phyloP scores from a whole-genome alignment of 2,888 invertebrate species.

The Palloptera scutellata region DNA sequence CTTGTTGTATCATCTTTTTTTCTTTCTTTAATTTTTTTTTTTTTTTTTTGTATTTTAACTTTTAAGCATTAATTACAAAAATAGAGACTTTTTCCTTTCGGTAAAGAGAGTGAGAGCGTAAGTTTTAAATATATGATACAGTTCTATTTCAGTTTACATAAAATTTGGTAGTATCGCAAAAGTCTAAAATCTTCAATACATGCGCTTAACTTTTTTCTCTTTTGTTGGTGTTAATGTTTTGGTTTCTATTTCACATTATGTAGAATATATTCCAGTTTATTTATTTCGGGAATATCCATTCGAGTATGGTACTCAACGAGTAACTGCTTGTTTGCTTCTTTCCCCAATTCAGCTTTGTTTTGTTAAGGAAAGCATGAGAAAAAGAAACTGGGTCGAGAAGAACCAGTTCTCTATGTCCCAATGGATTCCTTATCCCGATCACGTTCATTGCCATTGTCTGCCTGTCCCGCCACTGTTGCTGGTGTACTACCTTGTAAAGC shows the following conservation, averaged over 20 bases:
- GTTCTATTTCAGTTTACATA: too few relatives aligned
- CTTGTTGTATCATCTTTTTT: too few relatives aligned
- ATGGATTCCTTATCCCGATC: constrained; percentile 58
- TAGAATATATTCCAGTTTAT: too few relatives aligned
- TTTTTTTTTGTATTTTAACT: too few relatives aligned
- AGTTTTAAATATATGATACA: too few relatives aligned
- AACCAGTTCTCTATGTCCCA: constrained; percentile 61
- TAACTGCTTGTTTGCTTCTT: constrained; percentile 9
- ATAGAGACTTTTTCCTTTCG: too few relatives aligned
- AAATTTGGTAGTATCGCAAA: too few relatives aligned
- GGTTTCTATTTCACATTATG: neutral
- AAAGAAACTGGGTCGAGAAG: constrained; percentile 64
- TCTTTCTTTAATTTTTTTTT: too few relatives aligned
- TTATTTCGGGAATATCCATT: too few relatives aligned
- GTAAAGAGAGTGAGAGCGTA: too few relatives aligned
- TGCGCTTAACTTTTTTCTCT: constrained; percentile 2
- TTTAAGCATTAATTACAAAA: too few relatives aligned
- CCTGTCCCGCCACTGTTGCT: constrained; percentile 36
- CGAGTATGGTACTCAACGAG: neutral
- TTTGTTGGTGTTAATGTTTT: constrained; percentile 15
- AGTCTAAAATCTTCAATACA: too few relatives aligned
- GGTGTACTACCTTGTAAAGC: constrained; percentile 48
- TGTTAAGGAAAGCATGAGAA: constrained; percentile 63
- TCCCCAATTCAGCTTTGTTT: constrained; percentile 4
- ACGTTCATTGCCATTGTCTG: constrained; percentile 64